Conservation (phyloP, 1,140 invertebrate genomes). For the Lerema accius region DNA sequence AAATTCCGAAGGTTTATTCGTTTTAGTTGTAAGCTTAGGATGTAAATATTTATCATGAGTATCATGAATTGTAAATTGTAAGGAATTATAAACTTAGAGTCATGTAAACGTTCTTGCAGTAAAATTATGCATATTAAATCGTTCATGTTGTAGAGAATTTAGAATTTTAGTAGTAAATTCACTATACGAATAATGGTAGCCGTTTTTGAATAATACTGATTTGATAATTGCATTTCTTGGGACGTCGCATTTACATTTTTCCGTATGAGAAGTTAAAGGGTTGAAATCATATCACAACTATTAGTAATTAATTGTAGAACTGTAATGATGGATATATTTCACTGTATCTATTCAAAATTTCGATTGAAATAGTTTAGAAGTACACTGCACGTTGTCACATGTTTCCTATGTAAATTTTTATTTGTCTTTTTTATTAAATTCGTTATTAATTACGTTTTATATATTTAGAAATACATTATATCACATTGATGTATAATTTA, state of each 20-base stretch:
- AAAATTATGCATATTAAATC: slow-evolving; percentile 70
- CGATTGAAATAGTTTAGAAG: slow-evolving; percentile 34
- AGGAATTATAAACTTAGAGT: slow-evolving; percentile 60
- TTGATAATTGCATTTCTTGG: slow-evolving; percentile 45
- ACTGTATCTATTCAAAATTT: slow-evolving; percentile 40
- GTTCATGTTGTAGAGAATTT: slow-evolving; percentile 78
- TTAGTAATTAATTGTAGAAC: slow-evolving; percentile 57
- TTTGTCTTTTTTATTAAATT: neutral
- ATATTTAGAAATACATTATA: neutral
- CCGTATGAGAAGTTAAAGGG: slow-evolving; percentile 41
- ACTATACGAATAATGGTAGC: slow-evolving; percentile 53
- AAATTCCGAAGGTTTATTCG: slow-evolving; percentile 56
- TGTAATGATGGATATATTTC: slow-evolving; percentile 39
- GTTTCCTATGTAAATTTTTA: slow-evolving; percentile 3
- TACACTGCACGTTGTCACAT: slow-evolving; percentile 22
- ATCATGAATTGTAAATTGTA: slow-evolving; percentile 68
- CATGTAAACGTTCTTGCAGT: slow-evolving; percentile 61
- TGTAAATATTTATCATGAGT: slow-evolving; percentile 75
- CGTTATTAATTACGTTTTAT: slow-evolving; percentile 1
- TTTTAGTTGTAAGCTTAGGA: slow-evolving; percentile 45
- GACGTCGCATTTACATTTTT: slow-evolving; percentile 45
- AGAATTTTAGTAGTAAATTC: slow-evolving; percentile 69
- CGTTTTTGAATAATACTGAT: slow-evolving; percentile 38
- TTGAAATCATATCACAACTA: slow-evolving; percentile 76
- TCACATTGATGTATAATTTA: slow-evolving; percentile 10